Evolutionary conservation across 2,888 invertebrate genomes (phyloP), one percentile per base, ranked within the genome.

Genomic region (Cheilosia impressa): DNA sequence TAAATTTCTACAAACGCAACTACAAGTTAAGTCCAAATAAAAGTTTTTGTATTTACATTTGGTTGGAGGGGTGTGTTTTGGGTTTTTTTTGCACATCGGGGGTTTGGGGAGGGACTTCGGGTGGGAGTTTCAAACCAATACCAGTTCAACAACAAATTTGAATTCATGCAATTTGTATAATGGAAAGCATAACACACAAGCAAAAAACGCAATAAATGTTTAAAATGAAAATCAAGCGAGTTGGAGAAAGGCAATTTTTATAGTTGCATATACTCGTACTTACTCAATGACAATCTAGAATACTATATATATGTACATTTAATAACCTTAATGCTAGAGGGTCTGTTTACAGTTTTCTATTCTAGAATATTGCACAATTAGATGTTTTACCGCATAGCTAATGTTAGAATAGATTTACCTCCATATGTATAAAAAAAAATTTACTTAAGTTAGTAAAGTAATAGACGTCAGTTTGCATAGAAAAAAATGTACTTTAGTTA

Each of bases 21-120:
- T 77, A 53, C 55, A 57, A 63, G 47, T 78, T 71, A 68, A 68
- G 22, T 57, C 62, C 60, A 77, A 77, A 77, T 77, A 69, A 65
- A 55, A 73, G 80, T 73, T 80, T 80, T 80, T 80, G 80, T 80
- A 80, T 80, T 75, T 80, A 80, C 80, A 80, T 80, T 80, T 65
- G 53, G 58, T 75, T 75, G 73, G 80, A 43, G 47, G 60, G 58
- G 53, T 57, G 55, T 52, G 57, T 62, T 22, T 22, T 13, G 27
- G 72, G 71, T 31, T 60, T 27, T 58, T 52, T 41, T 47, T 38
- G 43, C 19, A 24, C 15, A 17, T 63, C 38, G 13, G 38, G 38
- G 38, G 38, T 13, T 10, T 10, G 27, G 41, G 9, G 2, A 7
- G 47, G 47, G 17, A 45, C 5, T 7, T 7, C 4, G 43, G 52